phyloP scores from a whole-genome alignment of 2,888 invertebrate genomes.

The Zygogramma bicolorata region DNA sequence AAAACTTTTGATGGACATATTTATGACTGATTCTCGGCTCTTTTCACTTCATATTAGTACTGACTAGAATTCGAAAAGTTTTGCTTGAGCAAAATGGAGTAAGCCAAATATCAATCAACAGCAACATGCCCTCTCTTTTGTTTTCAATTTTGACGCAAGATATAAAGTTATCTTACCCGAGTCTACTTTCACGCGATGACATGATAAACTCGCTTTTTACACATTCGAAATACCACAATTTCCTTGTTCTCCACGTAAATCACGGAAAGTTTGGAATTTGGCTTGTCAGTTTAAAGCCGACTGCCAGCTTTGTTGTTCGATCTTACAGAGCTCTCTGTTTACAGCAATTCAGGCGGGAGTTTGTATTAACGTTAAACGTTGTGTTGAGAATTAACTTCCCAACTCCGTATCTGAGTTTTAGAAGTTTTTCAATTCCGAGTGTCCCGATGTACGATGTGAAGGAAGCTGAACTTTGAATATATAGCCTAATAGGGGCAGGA shows the following conservation, averaged over 20 bases:
- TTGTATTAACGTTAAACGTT: conserved; percentile 23
- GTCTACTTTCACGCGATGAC: not conserved
- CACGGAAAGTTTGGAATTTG: not conserved
- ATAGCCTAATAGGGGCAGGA: not conserved
- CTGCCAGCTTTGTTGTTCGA: not conserved
- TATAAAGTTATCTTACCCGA: not conserved
- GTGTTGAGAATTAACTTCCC: conserved; percentile 24
- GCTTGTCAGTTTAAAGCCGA: not conserved
- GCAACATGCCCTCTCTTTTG: not conserved
- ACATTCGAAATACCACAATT: conserved; percentile 1
- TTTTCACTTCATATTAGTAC: too few species aligned
- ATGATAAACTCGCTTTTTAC: conserved; percentile 1
- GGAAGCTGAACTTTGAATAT: not conserved
- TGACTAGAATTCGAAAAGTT: too few species aligned
- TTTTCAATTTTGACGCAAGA: not conserved
- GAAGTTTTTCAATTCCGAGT: conserved; percentile 7
- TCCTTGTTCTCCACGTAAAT: conserved; percentile 2
- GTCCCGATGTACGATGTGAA: not conserved
- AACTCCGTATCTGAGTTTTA: conserved; percentile 13
- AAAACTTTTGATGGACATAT: too few species aligned
- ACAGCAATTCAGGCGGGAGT: conserved; percentile 25
- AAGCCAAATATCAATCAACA: not conserved
- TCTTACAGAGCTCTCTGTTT: conserved; percentile 2
- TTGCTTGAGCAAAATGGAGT: too few species aligned
- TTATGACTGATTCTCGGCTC: too few species aligned